Evolutionary conservation across 2,888 invertebrate genomes (phyloP), one percentile per base, ranked within the genome.

Genomic region (Pollenia labialis): DNA sequence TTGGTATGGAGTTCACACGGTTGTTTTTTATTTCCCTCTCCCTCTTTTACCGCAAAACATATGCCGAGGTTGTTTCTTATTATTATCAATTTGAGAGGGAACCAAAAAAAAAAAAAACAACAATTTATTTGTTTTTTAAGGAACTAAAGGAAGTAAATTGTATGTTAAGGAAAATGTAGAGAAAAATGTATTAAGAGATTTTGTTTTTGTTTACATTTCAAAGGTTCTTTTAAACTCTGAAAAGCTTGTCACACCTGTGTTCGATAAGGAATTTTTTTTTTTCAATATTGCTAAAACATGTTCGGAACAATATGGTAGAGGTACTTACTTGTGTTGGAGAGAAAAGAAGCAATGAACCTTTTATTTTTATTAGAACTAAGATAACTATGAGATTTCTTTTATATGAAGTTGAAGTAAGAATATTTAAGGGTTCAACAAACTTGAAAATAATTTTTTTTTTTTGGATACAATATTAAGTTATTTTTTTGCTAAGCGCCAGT

Each of bases 1-100:
- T n/a, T 32, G 54, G 14, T 46, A 40, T 80, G 44, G 52, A 64
- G 54, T 80, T 64, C 54, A 72, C 40, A 74, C n/a, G 72, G 46
- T 48, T 64, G 18, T 18, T 54, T 4, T n/a, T 64, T 64, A 18
- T 42, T 62, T 12, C 32, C n/a, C 1, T 50, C 3, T 42, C 8
- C 50, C 48, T 1, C 10, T 64, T 18, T 46, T 12, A 44, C 48
- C 18, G 8, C 54, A 7, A 2, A 81, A 56, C 46, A 60, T 80
- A 48, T 52, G 50, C 23, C 44, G 40, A 44, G 46, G 14, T 75
- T 42, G 6, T 68, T 40, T 10, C 4, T 40, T 50, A 62, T 75
- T 40, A 32, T 66, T 75, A 50, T 62, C 32, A 48, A 8, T 48
- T 32, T 46, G 40, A n/a, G 3, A 18, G 7, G 56, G 56, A 58